Percentiles rank a stretch among this genome's conserved stretches.
phyloP scores from a whole-genome alignment of 2,113 vertebrate species.

The Vulpes vulpes region DNA sequence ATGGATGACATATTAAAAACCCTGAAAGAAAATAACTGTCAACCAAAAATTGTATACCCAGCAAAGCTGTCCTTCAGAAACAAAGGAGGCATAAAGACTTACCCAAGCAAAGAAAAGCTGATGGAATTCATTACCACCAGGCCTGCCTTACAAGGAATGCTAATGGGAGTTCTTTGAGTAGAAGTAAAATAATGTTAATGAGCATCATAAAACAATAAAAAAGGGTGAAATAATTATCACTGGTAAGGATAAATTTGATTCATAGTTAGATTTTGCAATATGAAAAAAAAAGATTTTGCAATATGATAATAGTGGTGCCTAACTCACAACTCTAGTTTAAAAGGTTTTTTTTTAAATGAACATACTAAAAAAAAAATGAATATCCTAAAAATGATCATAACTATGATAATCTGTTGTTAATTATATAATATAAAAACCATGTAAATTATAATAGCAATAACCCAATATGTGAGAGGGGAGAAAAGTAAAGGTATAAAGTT shows the following conservation, averaged over 20 bases:
- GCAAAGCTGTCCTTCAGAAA: background rate
- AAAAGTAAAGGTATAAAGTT: background rate
- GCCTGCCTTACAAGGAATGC: background rate
- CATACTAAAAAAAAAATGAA: background rate
- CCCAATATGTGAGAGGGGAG: background rate
- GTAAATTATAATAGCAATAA: background rate
- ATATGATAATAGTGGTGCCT: background rate
- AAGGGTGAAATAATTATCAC: background rate
- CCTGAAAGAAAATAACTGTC: background rate
- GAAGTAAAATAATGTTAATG: background rate
- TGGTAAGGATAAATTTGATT: background rate
- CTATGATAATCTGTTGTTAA: background rate
- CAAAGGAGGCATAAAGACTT: too few species aligned
- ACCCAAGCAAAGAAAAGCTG: background rate
- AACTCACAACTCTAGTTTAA: background rate
- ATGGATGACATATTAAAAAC: background rate
- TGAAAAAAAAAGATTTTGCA: background rate
- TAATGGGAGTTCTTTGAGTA: background rate
- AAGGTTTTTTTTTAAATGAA: background rate
- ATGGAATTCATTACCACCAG: background rate
- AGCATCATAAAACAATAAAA: background rate
- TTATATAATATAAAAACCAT: background rate
- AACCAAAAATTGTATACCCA: background rate
- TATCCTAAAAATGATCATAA: background rate
- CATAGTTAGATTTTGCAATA: background rate